Base-by-base conservation (phyloP, 1,140 invertebrate genomes). In the Neotoxoptera formosana region DNA sequence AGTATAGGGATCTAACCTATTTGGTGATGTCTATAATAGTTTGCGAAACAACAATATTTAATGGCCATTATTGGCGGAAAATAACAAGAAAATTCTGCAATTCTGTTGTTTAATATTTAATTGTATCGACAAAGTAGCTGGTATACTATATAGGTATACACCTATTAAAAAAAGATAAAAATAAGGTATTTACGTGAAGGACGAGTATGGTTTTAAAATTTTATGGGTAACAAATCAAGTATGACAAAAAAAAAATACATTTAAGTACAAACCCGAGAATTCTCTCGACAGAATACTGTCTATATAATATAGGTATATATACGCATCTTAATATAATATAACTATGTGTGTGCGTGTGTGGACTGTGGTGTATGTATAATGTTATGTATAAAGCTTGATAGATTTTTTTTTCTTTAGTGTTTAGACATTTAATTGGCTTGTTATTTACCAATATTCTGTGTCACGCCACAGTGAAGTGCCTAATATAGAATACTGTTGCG, bases 401-500 rank as follows among this genome's bases (percentile, higher is more conserved):
- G 30, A 76, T 76, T 76, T 53, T 21, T 53, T n/a, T 76, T n/a
- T 76, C 6, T 76, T 76, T 34, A 76, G 14, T 17, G 60, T 76
- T 76, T n/a, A n/a, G 14, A 76, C 60, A 76, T 76, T 76, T 76
- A 76, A 83, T 83, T 83, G 76, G n/a, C 34, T 83, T 83, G 76
- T 34, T 83, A 36, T 83, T 83, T 83, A 36, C 34, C 34, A 83
- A 23, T 83, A 36, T 83, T 83, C 34, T 36, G 76, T 83, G 76
- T 83, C 76, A 83, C 20, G 34, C 20, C 6, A 21, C 76, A 34
- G 34, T 83, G 14, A 76, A 76, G 14, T 76, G 34, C 20, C 7
- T 83, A 83, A 34, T 7, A 36, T 36, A 36, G 76, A 36, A 83
- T 83, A 83, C 34, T 34, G 30, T 81, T 81, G n/a, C 20, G 20